These are phyloP conservation scores for Paracentrotus lividus DNA, from an alignment of 53 echinoderm and acorn worm species.

Conservation along the genomic window DNA sequence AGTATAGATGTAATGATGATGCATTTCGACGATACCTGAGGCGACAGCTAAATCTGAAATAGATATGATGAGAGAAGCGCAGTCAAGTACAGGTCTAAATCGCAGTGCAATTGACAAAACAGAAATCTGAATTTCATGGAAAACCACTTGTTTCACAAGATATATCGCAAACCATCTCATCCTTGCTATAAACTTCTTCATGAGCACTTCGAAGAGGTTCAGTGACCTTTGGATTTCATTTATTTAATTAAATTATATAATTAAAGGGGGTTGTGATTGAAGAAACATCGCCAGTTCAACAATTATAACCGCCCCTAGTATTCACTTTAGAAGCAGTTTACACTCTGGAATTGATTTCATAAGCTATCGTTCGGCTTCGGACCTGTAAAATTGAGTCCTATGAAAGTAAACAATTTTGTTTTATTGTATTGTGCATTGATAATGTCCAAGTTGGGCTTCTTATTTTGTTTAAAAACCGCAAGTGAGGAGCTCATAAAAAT, in stretches of 20 bases:
- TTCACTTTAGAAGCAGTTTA: no score
- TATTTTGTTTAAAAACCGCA: no score
- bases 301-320: not conserved
- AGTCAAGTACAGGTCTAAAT: not conserved
- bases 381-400: no score
- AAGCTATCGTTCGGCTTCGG: no score
- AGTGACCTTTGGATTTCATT: not conserved
- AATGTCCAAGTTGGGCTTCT: no score
- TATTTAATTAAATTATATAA: not conserved
- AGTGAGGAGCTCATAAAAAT: no score
- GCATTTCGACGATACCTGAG: not conserved
- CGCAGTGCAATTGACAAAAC: not conserved
- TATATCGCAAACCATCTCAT: not conserved
- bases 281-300: not conserved
- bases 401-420: no score
- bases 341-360: no score
- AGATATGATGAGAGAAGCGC: not conserved
- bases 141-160: conserved; percentile 36
- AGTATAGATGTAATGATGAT: not conserved
- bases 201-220: not conserved
- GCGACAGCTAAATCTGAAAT: not conserved
- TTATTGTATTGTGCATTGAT: no score
- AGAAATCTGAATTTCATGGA: not conserved
- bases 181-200: not conserved
- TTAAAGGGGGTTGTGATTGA: not conserved